Conservation (phyloP, 2,888 invertebrate genomes). For the Ornithoptera priamus region DNA sequence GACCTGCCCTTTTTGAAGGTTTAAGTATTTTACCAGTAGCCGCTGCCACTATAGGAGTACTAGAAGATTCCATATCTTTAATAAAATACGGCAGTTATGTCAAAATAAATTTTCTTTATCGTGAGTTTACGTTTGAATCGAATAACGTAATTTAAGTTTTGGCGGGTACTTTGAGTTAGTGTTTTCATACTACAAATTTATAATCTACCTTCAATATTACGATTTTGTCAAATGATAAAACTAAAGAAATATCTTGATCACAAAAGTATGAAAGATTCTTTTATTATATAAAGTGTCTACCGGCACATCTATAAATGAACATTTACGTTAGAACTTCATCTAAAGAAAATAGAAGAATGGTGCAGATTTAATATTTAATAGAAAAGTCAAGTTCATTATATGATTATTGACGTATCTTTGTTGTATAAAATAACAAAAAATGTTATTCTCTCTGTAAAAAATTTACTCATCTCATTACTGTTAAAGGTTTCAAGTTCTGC, state of each 20-base stretch:
- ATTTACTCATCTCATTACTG: no score
- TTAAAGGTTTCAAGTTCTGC: no score
- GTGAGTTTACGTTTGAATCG: neutral
- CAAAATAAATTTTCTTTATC: neutral
- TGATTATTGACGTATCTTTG: no score
- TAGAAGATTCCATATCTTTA: constrained; percentile 41
- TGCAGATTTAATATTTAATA: no score
- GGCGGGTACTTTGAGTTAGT: neutral
- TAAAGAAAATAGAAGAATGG: no score
- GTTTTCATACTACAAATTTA: constrained; percentile 23
- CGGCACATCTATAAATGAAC: no score
- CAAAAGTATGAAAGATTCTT: no score
- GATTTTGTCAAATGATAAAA: neutral
- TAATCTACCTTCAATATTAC: neutral
- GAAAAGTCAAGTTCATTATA: no score
- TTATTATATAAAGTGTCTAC: no score
- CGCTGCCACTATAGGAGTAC: constrained; percentile 65
- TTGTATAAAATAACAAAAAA: no score
- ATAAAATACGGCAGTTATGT: neutral
- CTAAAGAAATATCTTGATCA: neutral
- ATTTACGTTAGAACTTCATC: no score
- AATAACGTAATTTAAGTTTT: neutral
- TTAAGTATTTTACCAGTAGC: constrained; percentile 57
- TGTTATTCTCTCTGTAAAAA: no score
- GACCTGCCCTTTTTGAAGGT: constrained; percentile 53